Conservation (phyloP, 37 sponge, comb jelly and placozoan genomes). For the Cliona cf. orientalis region DNA sequence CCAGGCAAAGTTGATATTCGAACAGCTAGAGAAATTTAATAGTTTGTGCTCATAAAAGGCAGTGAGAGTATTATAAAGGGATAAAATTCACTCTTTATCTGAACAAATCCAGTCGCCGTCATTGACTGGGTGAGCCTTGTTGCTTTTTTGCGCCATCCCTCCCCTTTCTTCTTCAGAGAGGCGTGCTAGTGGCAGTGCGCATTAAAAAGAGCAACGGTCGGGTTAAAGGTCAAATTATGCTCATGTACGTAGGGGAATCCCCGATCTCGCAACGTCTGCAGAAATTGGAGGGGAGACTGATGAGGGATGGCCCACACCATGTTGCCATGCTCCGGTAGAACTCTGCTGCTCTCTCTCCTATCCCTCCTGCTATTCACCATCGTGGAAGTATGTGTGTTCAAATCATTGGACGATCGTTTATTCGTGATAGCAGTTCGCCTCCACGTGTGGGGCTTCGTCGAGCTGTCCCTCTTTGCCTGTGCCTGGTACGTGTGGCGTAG, state of each 20-base stretch:
- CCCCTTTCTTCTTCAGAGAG: background rate
- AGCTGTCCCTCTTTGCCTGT: background rate
- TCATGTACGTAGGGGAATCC: too few relatives aligned
- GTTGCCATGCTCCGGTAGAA: too few relatives aligned
- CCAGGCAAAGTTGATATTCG: constrained; percentile 94
- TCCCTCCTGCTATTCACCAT: background rate
- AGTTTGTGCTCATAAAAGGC: background rate
- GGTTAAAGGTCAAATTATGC: too few relatives aligned
- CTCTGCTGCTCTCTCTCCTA: too few relatives aligned
- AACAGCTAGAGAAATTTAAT: constrained; percentile 71
- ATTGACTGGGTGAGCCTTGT: constrained; percentile 49
- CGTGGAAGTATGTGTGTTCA: constrained; percentile 23
- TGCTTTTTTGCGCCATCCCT: background rate
- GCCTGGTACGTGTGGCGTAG: constrained; percentile 41
- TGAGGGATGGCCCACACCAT: too few relatives aligned
- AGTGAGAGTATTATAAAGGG: background rate
- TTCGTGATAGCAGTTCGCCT: too few relatives aligned
- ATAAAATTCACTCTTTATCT: constrained; percentile 60
- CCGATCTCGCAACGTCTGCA: too few relatives aligned
- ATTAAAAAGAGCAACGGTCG: too few relatives aligned
- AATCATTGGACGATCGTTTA: background rate
- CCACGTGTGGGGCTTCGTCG: too few relatives aligned
- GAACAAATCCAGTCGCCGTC: constrained; percentile 98
- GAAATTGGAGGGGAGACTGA: too few relatives aligned
- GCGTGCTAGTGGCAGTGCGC: too few relatives aligned